Percentiles rank a stretch among this genome's conserved stretches.
phyloP scores from a whole-genome alignment of 2,888 invertebrate species.

The Sussaba pulchella region DNA sequence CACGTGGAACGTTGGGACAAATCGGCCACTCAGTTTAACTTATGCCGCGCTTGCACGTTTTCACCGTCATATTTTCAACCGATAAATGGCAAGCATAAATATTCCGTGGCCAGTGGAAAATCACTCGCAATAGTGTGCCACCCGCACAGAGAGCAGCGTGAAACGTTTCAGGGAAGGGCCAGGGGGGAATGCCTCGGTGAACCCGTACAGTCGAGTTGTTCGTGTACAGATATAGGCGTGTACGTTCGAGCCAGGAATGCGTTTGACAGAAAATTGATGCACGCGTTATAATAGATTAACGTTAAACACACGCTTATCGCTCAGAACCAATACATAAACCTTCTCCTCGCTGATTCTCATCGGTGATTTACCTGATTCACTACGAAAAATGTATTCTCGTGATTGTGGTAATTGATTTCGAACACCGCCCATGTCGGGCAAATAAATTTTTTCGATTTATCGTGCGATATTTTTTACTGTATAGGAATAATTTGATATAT shows the following conservation, averaged over 20 bases:
- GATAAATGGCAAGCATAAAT: constrained; percentile 71
- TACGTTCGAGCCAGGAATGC: constrained; percentile 61
- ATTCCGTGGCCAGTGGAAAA: constrained; percentile 63
- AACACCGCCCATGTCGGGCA: background rate
- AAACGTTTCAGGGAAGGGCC: constrained; percentile 19
- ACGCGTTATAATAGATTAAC: constrained; percentile 74
- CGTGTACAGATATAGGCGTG: constrained; percentile 24
- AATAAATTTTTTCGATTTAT: too few species aligned
- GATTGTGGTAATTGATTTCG: background rate
- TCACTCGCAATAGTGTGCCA: constrained; percentile 55
- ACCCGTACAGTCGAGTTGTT: constrained; percentile 26
- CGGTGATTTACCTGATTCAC: constrained; percentile 33
- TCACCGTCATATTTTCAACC: constrained; percentile 67
- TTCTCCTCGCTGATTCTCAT: constrained; percentile 6
- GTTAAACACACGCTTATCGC: constrained; percentile 70
- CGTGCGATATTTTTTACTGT: too few species aligned
- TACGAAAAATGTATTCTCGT: constrained; percentile 25
- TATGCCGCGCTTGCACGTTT: constrained; percentile 41
- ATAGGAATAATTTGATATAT: too few species aligned
- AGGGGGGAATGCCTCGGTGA: constrained; percentile 38
- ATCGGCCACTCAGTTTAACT: constrained; percentile 49
- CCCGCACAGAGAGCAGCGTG: constrained; percentile 47
- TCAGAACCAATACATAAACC: constrained; percentile 65
- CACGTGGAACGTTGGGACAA: constrained; percentile 44
- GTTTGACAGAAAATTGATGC: constrained; percentile 75